Evolutionary conservation across 1,140 invertebrate genomes (phyloP).

Genomic region (Anastrepha obliqua): DNA sequence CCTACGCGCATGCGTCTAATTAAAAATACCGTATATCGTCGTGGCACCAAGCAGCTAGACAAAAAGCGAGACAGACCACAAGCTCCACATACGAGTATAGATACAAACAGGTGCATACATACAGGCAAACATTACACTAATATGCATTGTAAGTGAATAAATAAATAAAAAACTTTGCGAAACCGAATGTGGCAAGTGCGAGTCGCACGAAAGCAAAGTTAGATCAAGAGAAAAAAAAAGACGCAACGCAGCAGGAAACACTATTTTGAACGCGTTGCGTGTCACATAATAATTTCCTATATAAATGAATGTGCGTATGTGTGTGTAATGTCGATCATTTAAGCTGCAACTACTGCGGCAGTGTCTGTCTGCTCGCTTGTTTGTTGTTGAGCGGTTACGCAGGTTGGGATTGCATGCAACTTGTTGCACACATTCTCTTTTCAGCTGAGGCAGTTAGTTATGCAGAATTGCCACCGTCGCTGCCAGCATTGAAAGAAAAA

Average conservation of each 20-base stretch:
- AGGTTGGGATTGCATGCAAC: not conserved
- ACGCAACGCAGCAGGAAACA: not conserved
- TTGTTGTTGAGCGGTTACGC: too few relatives aligned
- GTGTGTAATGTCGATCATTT: not conserved
- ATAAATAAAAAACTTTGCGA: not conserved
- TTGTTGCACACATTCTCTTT: too few relatives aligned
- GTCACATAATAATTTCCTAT: slow-evolving; percentile 45
- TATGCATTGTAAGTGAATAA: not conserved
- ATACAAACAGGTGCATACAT: not conserved
- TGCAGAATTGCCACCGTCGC: not conserved
- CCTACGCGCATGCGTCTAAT: slow-evolving; percentile 37
- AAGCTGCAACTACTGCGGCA: too few relatives aligned
- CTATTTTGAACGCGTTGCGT: slow-evolving; percentile 19
- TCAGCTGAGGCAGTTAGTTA: not conserved
- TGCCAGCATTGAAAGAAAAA: not conserved
- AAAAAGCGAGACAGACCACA: not conserved
- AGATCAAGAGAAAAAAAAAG: slow-evolving; percentile 22
- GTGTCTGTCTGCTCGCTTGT: too few relatives aligned
- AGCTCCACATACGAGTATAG: not conserved
- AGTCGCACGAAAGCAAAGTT: not conserved
- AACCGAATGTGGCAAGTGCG: slow-evolving; percentile 18
- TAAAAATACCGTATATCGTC: slow-evolving; percentile 31
- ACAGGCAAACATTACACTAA: not conserved
- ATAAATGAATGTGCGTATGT: not conserved
- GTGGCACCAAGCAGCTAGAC: not conserved